Evolutionary conservation across 2,888 invertebrate species (phyloP).

Genomic region (Drosophila koepferae): DNA sequence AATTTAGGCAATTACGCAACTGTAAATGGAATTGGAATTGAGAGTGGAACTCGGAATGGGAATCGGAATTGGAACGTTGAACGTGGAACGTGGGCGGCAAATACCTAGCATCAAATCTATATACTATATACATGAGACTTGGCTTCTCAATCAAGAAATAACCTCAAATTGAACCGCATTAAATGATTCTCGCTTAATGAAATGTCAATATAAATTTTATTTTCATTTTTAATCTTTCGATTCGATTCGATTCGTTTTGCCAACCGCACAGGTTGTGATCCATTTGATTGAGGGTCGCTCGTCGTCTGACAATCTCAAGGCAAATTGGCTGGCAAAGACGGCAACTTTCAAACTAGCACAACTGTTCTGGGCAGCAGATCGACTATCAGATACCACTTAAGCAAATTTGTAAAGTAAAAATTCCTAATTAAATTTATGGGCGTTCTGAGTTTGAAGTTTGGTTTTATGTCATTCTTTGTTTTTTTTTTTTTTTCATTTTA

Average conservation of each 20-base stretch:
- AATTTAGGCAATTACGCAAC: conserved; percentile 75
- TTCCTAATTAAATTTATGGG: no score
- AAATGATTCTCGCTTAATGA: conserved; percentile 65
- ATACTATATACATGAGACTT: neutral
- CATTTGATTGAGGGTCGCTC: conserved; percentile 40
- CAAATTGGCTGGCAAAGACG: conserved; percentile 20
- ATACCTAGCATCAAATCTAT: conserved; percentile 32
- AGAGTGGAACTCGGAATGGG: conserved; percentile 33
- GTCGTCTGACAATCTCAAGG: conserved; percentile 46
- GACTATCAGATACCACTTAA: neutral
- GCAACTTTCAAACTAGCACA: conserved; percentile 48
- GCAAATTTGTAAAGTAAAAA: no score
- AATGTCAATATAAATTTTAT: conserved; percentile 70
- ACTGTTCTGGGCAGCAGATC: neutral
- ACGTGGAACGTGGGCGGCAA: conserved; percentile 51
- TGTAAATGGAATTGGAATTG: conserved; percentile 37
- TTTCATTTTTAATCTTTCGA: conserved; percentile 3
- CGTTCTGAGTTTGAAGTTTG: neutral
- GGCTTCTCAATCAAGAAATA: conserved; percentile 30
- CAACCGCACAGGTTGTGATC: conserved; percentile 39
- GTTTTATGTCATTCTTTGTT: no score
- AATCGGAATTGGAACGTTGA: conserved; percentile 44
- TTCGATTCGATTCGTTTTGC: neutral
- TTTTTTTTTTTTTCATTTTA: neutral
- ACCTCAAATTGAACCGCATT: conserved; percentile 62